Base-by-base conservation (phyloP, 2,888 invertebrate genomes). In the Coremacera marginata region DNA sequence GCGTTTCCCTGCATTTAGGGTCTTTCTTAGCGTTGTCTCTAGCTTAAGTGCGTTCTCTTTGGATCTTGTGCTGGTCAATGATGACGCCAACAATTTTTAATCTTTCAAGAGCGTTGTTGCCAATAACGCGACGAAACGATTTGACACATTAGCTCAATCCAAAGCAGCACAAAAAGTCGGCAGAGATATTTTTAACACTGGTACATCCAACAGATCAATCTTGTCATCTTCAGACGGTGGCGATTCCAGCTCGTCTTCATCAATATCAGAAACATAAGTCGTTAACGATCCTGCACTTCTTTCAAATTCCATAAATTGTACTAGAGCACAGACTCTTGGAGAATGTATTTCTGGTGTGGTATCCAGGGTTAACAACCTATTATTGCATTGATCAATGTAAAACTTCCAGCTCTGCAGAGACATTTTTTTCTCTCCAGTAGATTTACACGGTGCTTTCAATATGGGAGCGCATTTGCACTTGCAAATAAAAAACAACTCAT, bases 401-500 rank as follows among this genome's bases (percentile, higher is more conserved):
- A 37, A 37, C 8, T 37, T 37, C 37, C 37, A 22, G 19, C 19
- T 14, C 8, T 5, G n/a, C 31, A n/a, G n/a, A 25, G 57, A 34
- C 19, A 71, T 57, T 51, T 71, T 4, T 52, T 57, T 31, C 19
- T 34, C 31, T 62, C 49, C 9, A 44, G 63, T 16, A 25, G 63
- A 73, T 19, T 31, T 73, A 31, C 73, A 73, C 62, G 60, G 27
- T 22, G 25, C 9, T 22, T 73, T 73, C 5, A 19, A 19, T 62
- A 19, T 37, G 3, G 44, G 11, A 25, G 7, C 60, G 73, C 73
- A 73, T 16, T 62, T 73, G 25, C 49, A 62, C 44, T 49, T 25
- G 11, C 44, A 62, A 37, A 73, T 73, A 22, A 44, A 9, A 22
- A 73, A 73, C 62, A 73, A 52, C 51, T 51, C 51, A 52, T 70